Evolutionary conservation across 2,888 invertebrate species (phyloP), one percentile per base, ranked within the genome.

Genomic region (Nomada hirtipes): DNA sequence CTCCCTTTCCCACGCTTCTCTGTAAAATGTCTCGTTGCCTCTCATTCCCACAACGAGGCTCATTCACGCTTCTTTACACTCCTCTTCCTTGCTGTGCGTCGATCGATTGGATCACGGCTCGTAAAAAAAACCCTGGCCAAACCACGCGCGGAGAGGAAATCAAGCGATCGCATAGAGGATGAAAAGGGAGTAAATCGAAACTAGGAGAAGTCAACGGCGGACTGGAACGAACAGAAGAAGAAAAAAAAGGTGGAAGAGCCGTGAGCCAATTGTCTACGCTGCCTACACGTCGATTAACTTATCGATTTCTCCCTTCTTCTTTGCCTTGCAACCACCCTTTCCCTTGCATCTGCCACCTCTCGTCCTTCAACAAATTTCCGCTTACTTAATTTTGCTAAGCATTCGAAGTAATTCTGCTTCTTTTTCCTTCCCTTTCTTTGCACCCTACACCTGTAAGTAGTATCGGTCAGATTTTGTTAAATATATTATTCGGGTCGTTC

Each of bases 31-130:
- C 59, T 69, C 59, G 26, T 53, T 29, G 64, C 69, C 64, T 52
- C 36, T 69, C 64, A 70, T 76, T 70, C 77, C 53, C 71, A 50
- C 67, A 67, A 77, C 76, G 76, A 65, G 79, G 67, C 76, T 68
- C 76, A 69, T 73, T 72, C 85, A 70, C 47, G 0, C 15, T 10
- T 15, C 15, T 47, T 47, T 47, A 3, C 47, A 44, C 52, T 67
- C 60, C 60, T 71, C 52, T 18, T 75, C 83, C 71, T 70, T 67
- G 65, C 60, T 67, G 60, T 63, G 50, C 64, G 71, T 71, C 82
- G 79, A 85, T 79, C 75, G 79, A 86, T 82, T 79, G 81, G 86
- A 65, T 79, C 86, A 86, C 88, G 88, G 78, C 84, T 86, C 88
- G 65, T 74, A 79, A 80, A 76, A 65, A 53, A 73, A 50, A 73